phyloP scores from a whole-genome alignment of 2,797 vertebrate genomes.

The Brotula barbata region DNA sequence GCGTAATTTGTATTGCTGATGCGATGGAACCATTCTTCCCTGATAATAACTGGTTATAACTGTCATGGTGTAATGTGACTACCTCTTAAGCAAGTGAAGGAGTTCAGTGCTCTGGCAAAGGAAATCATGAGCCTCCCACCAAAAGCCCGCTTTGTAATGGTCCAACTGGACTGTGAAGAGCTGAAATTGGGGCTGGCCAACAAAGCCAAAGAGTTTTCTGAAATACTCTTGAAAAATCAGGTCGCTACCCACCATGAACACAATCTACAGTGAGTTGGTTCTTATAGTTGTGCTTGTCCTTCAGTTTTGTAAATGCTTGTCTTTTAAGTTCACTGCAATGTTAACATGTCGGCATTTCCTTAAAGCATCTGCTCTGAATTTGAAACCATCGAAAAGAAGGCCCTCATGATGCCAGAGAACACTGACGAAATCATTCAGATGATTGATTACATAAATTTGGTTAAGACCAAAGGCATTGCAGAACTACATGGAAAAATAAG shows the following conservation, averaged over 20 bases:
- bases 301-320: background rate
- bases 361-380: constrained; percentile 91
- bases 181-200: constrained; percentile 88
- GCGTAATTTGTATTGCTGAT: constrained; percentile 2
- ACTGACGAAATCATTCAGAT: constrained; percentile 87
- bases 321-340: background rate
- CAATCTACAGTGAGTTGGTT: constrained; percentile 86
- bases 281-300: background rate
- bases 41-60: constrained; percentile 3
- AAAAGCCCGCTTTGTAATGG: constrained; percentile 85
- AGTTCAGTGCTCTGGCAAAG: constrained; percentile 82
- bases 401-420: constrained; percentile 83
- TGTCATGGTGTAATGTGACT: too few species aligned
- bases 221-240: constrained; percentile 82
- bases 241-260: constrained; percentile 78
- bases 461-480: constrained; percentile 76
- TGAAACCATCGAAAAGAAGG: constrained; percentile 84
- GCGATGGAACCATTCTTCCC: background rate
- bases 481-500: constrained; percentile 79
- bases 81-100: constrained; percentile 83
- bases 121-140: constrained; percentile 86
- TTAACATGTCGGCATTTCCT: constrained; percentile 28
- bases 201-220: constrained; percentile 80
- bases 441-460: constrained; percentile 74
- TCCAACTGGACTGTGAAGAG: constrained; percentile 90